Percentiles rank a stretch among this genome's conserved stretches.
These are phyloP conservation scores for Electrona antarctica DNA, from an alignment of 2,113 vertebrate genomes.

Conservation along the genomic window DNA sequence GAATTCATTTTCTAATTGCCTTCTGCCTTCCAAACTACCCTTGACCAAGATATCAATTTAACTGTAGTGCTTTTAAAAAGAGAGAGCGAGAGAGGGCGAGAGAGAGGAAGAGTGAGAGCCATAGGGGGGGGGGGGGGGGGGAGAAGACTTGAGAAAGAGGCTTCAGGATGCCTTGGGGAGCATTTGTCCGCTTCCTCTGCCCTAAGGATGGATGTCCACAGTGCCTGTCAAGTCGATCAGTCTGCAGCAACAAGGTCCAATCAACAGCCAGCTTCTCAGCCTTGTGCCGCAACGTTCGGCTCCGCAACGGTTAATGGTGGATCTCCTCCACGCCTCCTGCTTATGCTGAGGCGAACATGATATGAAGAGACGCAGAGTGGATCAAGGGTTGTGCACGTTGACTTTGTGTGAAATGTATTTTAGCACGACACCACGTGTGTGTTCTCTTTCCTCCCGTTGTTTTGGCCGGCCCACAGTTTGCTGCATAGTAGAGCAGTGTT, in stretches of 20 bases:
- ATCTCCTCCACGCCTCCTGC: not conserved
- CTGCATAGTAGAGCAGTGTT: not conserved
- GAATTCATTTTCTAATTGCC: slow-evolving; percentile 56
- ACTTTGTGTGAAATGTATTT: not conserved
- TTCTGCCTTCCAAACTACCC: slow-evolving; percentile 31
- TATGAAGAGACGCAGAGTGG: not conserved
- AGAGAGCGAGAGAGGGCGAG: slow-evolving; percentile 37
- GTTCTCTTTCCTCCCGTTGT: not conserved
- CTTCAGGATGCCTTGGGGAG: slow-evolving; percentile 36
- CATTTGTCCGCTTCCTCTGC: slow-evolving; percentile 16
- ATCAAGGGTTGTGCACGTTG: not conserved
- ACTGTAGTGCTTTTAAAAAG: slow-evolving; percentile 11
- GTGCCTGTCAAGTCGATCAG: not conserved
- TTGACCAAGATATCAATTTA: slow-evolving; percentile 49
- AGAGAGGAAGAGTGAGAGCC: slow-evolving; percentile 15
- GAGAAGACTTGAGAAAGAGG: not conserved
- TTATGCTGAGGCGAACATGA: slow-evolving; percentile 1
- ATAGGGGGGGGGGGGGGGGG: not conserved
- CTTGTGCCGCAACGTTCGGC: not conserved
- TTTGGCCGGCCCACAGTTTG: not conserved
- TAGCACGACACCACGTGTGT: not conserved
- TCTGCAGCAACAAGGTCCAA: slow-evolving; percentile 25
- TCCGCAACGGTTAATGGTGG: not conserved
- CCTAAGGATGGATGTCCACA: slow-evolving; percentile 16
- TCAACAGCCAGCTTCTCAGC: not conserved